Evolutionary conservation across 2,888 invertebrate species (phyloP).

Genomic region (Thereva unica): DNA sequence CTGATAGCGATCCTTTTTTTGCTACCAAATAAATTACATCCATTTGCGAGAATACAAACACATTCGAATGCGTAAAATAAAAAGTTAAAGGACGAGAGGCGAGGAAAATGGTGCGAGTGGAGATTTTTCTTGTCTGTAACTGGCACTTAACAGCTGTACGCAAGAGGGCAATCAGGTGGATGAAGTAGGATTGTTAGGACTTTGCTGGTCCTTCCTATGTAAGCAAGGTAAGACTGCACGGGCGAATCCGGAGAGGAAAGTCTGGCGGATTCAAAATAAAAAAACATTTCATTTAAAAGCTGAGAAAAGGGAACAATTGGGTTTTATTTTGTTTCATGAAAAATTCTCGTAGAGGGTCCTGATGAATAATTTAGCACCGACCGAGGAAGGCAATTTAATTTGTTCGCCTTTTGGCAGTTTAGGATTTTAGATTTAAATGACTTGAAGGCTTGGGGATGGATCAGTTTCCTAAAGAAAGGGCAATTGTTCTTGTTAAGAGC

Average conservation of each 20-base stretch:
- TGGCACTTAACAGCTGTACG: slow-evolving; percentile 31
- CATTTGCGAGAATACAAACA: background rate
- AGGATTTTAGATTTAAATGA: slow-evolving; percentile 19
- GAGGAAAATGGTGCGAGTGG: background rate
- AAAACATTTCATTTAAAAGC: slow-evolving; percentile 35
- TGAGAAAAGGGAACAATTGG: slow-evolving; percentile 35
- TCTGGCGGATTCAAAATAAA: slow-evolving; percentile 22
- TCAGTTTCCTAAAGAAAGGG: background rate
- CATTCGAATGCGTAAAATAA: slow-evolving; percentile 3
- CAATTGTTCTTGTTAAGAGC: no score
- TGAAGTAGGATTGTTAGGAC: slow-evolving; percentile 19
- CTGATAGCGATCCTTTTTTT: background rate
- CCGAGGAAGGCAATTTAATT: slow-evolving; percentile 37
- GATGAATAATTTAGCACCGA: slow-evolving; percentile 31
- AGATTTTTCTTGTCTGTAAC: slow-evolving; percentile 2
- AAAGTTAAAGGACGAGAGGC: slow-evolving; percentile 1
- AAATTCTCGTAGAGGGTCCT: slow-evolving; percentile 27
- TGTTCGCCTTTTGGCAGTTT: background rate
- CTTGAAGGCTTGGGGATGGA: background rate
- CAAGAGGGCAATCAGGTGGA: slow-evolving; percentile 31
- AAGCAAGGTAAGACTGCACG: background rate
- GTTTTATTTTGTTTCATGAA: slow-evolving; percentile 30
- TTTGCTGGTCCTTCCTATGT: background rate
- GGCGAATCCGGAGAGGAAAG: background rate
- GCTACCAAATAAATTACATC: slow-evolving; percentile 11